Base-by-base conservation (phyloP, 2,888 invertebrate genomes). In the Drosophila nr. fundita region DNA sequence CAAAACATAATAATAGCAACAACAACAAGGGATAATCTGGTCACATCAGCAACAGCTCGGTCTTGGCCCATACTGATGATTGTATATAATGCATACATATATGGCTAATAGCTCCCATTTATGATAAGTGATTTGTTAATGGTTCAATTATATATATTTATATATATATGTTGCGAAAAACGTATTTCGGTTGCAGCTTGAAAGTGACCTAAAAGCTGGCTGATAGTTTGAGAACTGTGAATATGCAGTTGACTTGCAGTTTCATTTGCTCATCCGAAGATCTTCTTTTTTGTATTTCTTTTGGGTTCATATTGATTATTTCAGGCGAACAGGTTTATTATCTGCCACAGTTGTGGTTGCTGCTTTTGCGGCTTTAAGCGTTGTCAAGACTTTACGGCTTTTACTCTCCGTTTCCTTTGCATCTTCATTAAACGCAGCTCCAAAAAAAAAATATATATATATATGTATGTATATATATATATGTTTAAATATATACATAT, bases 321-420 rank as follows among this genome's bases (percentile, higher is more conserved):
- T 54, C 58, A 58, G 63, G 68, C 58, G 65, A 85, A 86, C 89
- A 86, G 85, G 85, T 85, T 85, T 84, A 59, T 65, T 58, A 63
- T 68, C 61, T 53, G 38, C 30, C 61, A 57, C 40, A 30, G 40
- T 50, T 57, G 48, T 52, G 55, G 40, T 36, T 64, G 55, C 21
- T 32, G 52, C 57, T 42, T 24, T 60, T 66, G 65, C n/a, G 65
- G 74, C 70, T 60, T 60, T 88, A 86, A 85, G 72, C 74, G 82
- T 69, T 83, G 84, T 82, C 86, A 83, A 79, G 78, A 60, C 60
- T 73, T 71, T 76, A 68, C 68, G 74, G 73, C 82, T 89, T 73
- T 82, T 77, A 69, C 87, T 79, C 84, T 73, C 48, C 50, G 68
- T 73, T 76, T 87, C 87, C 82, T 86, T 89, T 75, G 86, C 87